Percentiles rank a stretch among this genome's conserved stretches.
These are phyloP conservation scores for Hemistola chrysoprasaria DNA, from an alignment of 2,888 invertebrate genomes.

Conservation along the genomic window DNA sequence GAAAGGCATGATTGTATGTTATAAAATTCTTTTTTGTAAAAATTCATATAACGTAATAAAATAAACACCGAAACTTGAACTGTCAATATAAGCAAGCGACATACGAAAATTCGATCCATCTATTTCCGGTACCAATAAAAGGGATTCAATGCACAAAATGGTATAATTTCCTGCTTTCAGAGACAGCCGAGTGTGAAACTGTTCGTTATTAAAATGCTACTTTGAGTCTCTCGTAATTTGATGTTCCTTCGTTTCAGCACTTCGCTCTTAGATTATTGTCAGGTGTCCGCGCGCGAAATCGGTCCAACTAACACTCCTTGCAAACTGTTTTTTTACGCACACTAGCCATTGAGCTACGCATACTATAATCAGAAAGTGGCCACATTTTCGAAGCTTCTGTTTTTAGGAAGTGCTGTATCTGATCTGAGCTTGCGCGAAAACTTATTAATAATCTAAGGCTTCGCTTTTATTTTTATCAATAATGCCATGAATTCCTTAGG, in stretches of 20 bases:
- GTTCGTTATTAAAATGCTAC: constrained; percentile 54
- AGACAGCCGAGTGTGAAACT: constrained; percentile 51
- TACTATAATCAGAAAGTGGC: too few relatives aligned
- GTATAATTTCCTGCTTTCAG: constrained; percentile 52
- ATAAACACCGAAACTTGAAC: constrained; percentile 5
- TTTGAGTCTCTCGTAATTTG: constrained; percentile 39
- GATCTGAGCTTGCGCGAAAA: too few relatives aligned
- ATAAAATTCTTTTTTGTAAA: too few relatives aligned
- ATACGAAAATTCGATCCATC: constrained; percentile 28
- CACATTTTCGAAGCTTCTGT: too few relatives aligned
- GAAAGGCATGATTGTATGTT: too few relatives aligned
- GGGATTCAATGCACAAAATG: constrained; percentile 47
- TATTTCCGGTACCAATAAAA: constrained; percentile 43
- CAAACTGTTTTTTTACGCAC: too few relatives aligned
- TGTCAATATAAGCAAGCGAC: constrained; percentile 5
- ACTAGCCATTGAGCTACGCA: too few relatives aligned
- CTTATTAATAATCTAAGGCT: too few relatives aligned
- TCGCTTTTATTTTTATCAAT: constrained; percentile 32
- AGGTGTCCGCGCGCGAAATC: too few relatives aligned
- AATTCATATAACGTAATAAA: constrained; percentile 30
- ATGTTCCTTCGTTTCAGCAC: constrained; percentile 29
- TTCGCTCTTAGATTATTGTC: constrained; percentile 30
- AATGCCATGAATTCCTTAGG: constrained; percentile 21
- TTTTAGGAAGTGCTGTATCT: too few relatives aligned
- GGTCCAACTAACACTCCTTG: too few relatives aligned